Evolutionary conservation across 2,113 vertebrate genomes (phyloP).

Genomic region (Oenanthe melanoleuca): DNA sequence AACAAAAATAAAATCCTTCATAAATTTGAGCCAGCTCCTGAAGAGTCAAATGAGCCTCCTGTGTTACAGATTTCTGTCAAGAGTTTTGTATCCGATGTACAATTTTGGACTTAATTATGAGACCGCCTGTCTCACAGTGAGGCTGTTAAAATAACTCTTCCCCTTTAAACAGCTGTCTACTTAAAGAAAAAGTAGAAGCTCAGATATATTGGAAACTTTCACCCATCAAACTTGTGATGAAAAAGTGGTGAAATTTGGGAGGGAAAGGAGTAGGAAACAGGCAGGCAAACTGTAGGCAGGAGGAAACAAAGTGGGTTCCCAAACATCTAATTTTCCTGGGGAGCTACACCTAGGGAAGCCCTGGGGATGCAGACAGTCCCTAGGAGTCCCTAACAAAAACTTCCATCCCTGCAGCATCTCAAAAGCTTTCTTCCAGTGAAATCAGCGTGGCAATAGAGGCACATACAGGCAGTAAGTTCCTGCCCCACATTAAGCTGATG

Average conservation of each 20-base stretch:
- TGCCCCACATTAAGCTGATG: neutral
- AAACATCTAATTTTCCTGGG: neutral
- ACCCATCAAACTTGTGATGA: neutral
- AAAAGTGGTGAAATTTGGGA: neutral
- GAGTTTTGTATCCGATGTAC: neutral
- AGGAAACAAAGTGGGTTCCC: neutral
- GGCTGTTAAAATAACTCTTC: neutral
- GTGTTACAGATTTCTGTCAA: neutral
- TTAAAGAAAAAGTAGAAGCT: neutral
- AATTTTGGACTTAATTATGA: neutral
- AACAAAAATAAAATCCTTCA: neutral
- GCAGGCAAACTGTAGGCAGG: neutral
- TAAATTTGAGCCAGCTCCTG: neutral
- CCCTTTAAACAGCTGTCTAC: neutral
- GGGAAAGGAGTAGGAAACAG: neutral
- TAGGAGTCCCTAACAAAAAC: neutral
- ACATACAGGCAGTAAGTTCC: neutral
- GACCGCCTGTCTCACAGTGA: neutral
- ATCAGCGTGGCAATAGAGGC: neutral
- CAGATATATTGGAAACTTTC: neutral
- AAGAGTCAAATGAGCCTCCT: neutral
- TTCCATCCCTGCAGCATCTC: neutral
- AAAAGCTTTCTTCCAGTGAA: neutral
- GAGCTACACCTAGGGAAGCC: neutral
- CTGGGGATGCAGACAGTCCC: neutral